A percentile compares a stretch with the other conserved stretches of the same genome.
These are phyloP conservation scores for Parasteatoda tepidariorum DNA, from an alignment of 1,140 invertebrate genomes.

Conservation along the genomic window DNA sequence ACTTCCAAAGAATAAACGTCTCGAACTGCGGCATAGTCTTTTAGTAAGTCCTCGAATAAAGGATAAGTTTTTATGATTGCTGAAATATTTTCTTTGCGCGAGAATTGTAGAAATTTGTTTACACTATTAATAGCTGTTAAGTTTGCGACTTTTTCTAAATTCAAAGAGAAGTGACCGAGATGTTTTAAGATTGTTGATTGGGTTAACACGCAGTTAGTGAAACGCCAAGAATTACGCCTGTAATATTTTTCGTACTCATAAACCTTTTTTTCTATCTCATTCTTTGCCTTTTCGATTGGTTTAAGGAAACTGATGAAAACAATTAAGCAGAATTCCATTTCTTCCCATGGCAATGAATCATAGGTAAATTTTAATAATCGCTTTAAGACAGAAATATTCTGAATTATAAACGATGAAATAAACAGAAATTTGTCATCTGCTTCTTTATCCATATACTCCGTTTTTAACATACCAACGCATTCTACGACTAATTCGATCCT, in stretches of 20 bases:
- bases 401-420: not conserved
- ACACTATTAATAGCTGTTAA: not conserved
- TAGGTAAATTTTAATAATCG: not conserved
- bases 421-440: not conserved
- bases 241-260: too few species aligned
- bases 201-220: not conserved
- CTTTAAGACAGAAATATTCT: constrained; percentile 5
- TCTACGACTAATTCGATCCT: not conserved
- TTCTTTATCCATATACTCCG: not conserved
- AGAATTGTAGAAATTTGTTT: not conserved
- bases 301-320: not conserved
- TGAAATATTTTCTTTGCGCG: not conserved
- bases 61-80: not conserved
- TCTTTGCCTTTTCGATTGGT: not conserved
- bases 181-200: not conserved
- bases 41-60: not conserved
- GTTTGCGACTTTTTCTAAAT: not conserved
- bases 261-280: too few species aligned
- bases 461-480: not conserved
- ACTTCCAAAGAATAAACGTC: constrained; percentile 13
- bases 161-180: not conserved
- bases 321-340: constrained; percentile 21
- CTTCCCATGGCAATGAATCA: constrained; percentile 27
- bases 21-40: not conserved
- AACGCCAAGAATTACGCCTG: too few species aligned